These are phyloP conservation scores for Aphidius colemani DNA, from an alignment of 2,888 invertebrate species.

Conservation along the genomic window DNA sequence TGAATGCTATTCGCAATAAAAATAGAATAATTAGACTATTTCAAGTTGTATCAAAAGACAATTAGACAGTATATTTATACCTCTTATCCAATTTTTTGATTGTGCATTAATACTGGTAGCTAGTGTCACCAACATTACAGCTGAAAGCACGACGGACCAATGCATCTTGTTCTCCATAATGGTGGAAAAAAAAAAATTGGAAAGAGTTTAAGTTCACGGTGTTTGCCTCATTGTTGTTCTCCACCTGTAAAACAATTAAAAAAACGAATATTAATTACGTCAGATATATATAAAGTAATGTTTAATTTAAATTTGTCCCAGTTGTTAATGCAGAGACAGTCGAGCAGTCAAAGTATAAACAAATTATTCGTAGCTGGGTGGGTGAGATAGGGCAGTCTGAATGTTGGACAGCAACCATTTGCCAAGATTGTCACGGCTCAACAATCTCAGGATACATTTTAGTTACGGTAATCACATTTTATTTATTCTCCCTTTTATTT, in stretches of 20 bases:
- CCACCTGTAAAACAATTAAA: too few species aligned
- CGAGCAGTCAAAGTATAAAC: too few species aligned
- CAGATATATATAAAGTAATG: too few species aligned
- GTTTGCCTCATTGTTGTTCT: too few species aligned
- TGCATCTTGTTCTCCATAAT: conserved; percentile 38
- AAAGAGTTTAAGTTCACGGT: too few species aligned
- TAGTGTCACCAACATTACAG: conserved; percentile 38
- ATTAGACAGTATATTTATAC: too few species aligned
- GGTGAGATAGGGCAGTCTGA: conserved; percentile 23
- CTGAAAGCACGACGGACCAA: conserved; percentile 44
- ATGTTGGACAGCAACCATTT: conserved; percentile 25
- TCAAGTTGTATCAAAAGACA: too few species aligned
- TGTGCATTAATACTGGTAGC: conserved; percentile 36
- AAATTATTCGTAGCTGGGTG: conserved; percentile 18
- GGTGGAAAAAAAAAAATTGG: conserved; percentile 10
- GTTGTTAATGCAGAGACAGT: too few species aligned
- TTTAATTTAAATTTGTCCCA: too few species aligned
- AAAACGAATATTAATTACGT: too few species aligned
- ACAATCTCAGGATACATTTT: conserved; percentile 25
- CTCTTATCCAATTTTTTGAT: conserved; percentile 36
- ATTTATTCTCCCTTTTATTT: conserved; percentile 6
- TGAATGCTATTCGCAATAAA: conserved; percentile 21
- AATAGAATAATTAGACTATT: conserved; percentile 3
- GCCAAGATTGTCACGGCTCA: conserved; percentile 33
- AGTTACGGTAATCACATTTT: conserved; percentile 37